These are phyloP conservation scores for Cuniculus paca DNA, from an alignment of 2,797 vertebrate genomes.

Conservation along the genomic window DNA sequence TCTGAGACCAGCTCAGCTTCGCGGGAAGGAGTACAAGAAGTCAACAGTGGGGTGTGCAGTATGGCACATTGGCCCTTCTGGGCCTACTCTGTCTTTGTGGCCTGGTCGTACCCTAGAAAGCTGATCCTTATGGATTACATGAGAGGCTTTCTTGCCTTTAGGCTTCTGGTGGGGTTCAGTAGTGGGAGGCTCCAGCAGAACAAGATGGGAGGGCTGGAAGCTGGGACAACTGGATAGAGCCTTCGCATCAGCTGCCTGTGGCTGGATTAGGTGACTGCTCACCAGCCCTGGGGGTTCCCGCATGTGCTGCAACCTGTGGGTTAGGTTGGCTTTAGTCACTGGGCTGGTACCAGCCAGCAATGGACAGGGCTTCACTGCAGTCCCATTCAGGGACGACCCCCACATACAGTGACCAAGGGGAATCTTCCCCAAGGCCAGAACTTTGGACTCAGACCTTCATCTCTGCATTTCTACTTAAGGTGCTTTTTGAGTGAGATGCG, in stretches of 20 bases:
- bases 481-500: background rate
- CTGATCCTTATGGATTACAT: background rate
- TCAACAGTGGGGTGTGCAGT: accelerated
- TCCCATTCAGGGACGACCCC: background rate
- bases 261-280: background rate
- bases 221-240: background rate
- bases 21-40: background rate
- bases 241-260: background rate
- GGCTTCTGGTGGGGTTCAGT: background rate
- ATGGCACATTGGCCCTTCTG: accelerated
- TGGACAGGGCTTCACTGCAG: background rate
- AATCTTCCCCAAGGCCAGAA: background rate
- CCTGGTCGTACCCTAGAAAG: background rate
- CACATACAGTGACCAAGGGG: background rate
- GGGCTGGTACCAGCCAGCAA: background rate
- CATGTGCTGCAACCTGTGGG: background rate
- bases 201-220: background rate
- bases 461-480: background rate
- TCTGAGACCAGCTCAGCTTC: background rate
- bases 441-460: background rate
- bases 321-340: background rate
- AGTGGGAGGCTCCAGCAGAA: background rate
- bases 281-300: background rate
- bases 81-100: background rate
- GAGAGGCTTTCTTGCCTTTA: background rate